A percentile compares a stretch with the other conserved stretches of the same genome.
Conservation (phyloP, 1,140 invertebrate genomes). For the Nebria ingens region DNA sequence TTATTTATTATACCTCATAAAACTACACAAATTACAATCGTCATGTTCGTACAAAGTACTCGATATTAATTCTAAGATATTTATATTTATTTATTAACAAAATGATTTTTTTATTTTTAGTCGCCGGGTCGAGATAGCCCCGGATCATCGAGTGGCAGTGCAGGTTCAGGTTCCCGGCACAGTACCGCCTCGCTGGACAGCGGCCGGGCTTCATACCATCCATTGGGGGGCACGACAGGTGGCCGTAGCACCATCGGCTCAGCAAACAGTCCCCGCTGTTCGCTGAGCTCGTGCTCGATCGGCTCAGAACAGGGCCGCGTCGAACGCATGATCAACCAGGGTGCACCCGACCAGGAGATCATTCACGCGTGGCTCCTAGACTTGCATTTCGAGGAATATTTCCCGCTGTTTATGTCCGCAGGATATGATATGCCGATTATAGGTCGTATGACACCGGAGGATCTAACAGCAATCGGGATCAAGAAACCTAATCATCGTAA, state of each 20-base stretch:
- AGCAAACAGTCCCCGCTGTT: slow-evolving; percentile 41
- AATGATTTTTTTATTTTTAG: slow-evolving; percentile 37
- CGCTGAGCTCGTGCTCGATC: slow-evolving; percentile 61
- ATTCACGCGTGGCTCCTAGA: slow-evolving; percentile 90
- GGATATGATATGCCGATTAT: slow-evolving; percentile 98
- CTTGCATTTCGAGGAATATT: slow-evolving; percentile 94
- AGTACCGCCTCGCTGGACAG: slow-evolving; percentile 88
- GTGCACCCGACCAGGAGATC: slow-evolving; percentile 73
- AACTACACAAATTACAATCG: not conserved
- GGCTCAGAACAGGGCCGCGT: slow-evolving; percentile 58
- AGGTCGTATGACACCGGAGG: slow-evolving; percentile 95
- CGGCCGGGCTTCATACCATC: slow-evolving; percentile 71
- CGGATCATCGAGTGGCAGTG: slow-evolving; percentile 72
- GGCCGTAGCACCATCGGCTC: slow-evolving; percentile 26
- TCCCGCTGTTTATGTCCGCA: slow-evolving; percentile 82
- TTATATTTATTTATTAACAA: not conserved
- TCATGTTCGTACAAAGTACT: not conserved
- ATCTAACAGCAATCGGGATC: slow-evolving; percentile 75
- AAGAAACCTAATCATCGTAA: slow-evolving; percentile 97
- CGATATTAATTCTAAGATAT: not conserved
- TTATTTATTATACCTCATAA: not conserved
- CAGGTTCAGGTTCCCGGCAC: slow-evolving; percentile 65
- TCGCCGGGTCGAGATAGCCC: slow-evolving; percentile 83
- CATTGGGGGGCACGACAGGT: slow-evolving; percentile 28
- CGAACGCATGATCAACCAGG: slow-evolving; percentile 52